Evolutionary conservation across 2,797 vertebrate species (phyloP).

Genomic region (Lacerta bilineata): DNA sequence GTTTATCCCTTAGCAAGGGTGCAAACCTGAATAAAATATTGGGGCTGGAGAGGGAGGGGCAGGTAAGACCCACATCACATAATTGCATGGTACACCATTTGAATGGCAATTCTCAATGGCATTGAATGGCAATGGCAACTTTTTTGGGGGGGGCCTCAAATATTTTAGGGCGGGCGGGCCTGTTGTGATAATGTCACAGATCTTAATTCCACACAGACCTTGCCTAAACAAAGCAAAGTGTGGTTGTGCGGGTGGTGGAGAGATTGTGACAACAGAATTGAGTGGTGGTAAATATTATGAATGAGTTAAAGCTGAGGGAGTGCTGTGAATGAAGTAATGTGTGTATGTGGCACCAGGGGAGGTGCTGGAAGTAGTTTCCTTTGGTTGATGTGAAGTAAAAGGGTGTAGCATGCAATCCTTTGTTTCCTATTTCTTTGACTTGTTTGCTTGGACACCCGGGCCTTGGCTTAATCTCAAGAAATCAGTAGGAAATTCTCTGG

Average conservation of each 20-base stretch:
- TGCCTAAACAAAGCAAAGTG: background rate
- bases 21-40: no score
- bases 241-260: fast-evolving
- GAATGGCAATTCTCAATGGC: no score
- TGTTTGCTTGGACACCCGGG: background rate
- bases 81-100: no score
- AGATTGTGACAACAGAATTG: background rate
- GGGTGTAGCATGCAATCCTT: background rate
- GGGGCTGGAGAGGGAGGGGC: no score
- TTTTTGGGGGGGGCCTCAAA: no score
- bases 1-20: no score
- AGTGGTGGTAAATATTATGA: background rate
- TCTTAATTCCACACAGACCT: no score
- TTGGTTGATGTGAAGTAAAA: background rate
- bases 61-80: no score
- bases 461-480: background rate
- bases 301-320: background rate
- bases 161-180: no score
- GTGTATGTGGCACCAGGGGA: background rate
- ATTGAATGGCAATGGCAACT: no score
- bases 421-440: background rate
- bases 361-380: no score
- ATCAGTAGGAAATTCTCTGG: background rate
- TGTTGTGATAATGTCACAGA: background rate
- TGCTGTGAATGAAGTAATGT: background rate